Evolutionary conservation across 2,888 invertebrate genomes (phyloP), one percentile per base, ranked within the genome.

Genomic region (Tachina lurida): DNA sequence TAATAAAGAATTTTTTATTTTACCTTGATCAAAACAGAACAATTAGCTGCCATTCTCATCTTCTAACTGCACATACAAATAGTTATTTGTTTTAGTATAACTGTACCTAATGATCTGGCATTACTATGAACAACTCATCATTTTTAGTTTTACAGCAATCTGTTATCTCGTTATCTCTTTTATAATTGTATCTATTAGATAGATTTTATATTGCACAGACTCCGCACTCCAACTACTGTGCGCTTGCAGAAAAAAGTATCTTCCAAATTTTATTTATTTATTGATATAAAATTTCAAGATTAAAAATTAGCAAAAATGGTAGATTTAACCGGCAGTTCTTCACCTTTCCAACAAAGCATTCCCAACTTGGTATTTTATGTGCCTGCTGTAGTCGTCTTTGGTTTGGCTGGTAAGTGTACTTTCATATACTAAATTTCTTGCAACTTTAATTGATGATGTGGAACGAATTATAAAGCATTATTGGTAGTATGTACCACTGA

Each of bases 301-400:
- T 9, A 63, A 19, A 10, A 52, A 75, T 41, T 43, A 58, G 67
- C 12, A 17, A 94, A 92, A 92, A 97, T 97, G 97, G 97, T 97
- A 87, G 97, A 97, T 93, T 94, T 97, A 90, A 95, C 96, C 86
- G 96, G 96, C 31, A 95, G 96, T 67, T 94, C 95, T 84, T 96
- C 96, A 89, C 96, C 96, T 0, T 94, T 96, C 90, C 97, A 97
- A 92, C 97, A 97, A 93, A 96, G 96, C 88, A 97, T 98, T 93
- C 97, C 97, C 87, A 97, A 98, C 93, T 94, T 95, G 60, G 96
- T 97, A 88, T 97, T 98, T 92, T 96, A 97, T 89, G 91, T 97
- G 89, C 97, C 98, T 88, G 97, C 96, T 73, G 95, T 97, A 88
- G 94, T 97, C 88, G 95, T 97, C 89, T 93, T 96, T 88, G 95